Conservation (phyloP, 2,797 vertebrate species). For the Pseudochromis fuscus region DNA sequence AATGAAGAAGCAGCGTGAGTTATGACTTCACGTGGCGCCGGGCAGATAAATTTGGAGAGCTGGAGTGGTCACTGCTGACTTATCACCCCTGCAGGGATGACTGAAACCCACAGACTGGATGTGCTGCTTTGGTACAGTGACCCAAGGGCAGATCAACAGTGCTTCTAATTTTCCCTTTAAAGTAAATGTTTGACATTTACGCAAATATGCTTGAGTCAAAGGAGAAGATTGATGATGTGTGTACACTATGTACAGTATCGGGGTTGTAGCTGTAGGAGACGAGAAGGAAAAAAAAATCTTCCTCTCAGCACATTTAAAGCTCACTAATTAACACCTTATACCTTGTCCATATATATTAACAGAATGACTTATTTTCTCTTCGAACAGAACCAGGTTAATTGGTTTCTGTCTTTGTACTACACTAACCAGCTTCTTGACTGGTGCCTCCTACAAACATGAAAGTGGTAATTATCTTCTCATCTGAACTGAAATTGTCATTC, state of each 20-base stretch:
- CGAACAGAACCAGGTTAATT: too few species aligned
- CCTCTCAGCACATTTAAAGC: not conserved
- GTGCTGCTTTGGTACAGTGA: constrained; percentile 25
- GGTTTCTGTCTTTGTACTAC: too few species aligned
- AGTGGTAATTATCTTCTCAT: too few species aligned
- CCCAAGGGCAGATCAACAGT: constrained; percentile 15
- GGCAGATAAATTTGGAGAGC: constrained; percentile 63
- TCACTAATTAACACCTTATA: not conserved
- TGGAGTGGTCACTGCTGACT: constrained; percentile 68
- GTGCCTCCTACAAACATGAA: too few species aligned
- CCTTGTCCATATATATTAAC: not conserved
- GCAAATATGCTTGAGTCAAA: not conserved
- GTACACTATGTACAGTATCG: not conserved
- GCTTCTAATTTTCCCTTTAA: constrained; percentile 12
- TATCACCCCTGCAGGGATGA: constrained; percentile 55
- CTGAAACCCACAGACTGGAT: constrained; percentile 36
- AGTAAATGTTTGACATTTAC: constrained; percentile 1
- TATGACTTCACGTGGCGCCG: constrained; percentile 65
- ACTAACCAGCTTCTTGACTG: too few species aligned
- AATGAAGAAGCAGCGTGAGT: constrained; percentile 76
- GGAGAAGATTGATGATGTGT: not conserved
- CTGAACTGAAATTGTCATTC: too few species aligned
- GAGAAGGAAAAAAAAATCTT: not conserved
- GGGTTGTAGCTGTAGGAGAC: too few species aligned
- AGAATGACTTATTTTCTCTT: too few species aligned